A percentile compares a stretch with the other conserved stretches of the same genome.
Conservation (phyloP, 2,113 vertebrate species). For the Crotalus horridus region DNA sequence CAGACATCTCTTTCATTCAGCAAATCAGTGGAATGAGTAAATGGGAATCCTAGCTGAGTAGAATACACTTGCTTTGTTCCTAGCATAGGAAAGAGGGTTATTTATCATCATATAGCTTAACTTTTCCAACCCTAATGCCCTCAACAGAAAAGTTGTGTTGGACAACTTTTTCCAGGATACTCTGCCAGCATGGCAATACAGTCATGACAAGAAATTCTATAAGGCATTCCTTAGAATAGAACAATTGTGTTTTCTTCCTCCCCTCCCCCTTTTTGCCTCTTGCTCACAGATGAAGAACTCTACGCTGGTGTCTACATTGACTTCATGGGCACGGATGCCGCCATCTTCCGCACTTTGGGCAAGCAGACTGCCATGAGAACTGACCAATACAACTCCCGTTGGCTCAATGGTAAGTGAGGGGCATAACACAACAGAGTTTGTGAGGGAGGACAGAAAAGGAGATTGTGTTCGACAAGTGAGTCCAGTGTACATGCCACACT, state of each 20-base stretch:
- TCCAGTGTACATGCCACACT: background rate
- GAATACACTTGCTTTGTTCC: background rate
- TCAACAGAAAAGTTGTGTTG: background rate
- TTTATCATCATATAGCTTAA: background rate
- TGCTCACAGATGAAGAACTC: constrained; percentile 89
- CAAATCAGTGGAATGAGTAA: background rate
- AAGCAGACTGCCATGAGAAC: constrained; percentile 98
- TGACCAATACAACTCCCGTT: constrained; percentile 98
- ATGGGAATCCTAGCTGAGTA: background rate
- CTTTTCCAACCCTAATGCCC: background rate
- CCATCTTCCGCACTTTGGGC: constrained; percentile 96
- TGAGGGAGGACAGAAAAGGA: background rate
- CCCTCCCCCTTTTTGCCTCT: constrained; percentile 4
- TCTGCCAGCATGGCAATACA: background rate
- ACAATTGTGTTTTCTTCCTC: background rate
- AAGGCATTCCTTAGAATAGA: background rate
- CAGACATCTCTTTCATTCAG: background rate
- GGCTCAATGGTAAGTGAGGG: constrained; percentile 85
- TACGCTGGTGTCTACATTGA: constrained; percentile 97
- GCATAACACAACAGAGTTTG: accelerated
- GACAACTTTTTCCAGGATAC: background rate
- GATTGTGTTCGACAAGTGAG: background rate
- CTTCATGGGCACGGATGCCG: constrained; percentile 98
- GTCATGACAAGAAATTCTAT: background rate
- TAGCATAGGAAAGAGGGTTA: background rate